Base-by-base conservation (phyloP, 2,888 invertebrate genomes). In the Tanypteryx hageni region DNA sequence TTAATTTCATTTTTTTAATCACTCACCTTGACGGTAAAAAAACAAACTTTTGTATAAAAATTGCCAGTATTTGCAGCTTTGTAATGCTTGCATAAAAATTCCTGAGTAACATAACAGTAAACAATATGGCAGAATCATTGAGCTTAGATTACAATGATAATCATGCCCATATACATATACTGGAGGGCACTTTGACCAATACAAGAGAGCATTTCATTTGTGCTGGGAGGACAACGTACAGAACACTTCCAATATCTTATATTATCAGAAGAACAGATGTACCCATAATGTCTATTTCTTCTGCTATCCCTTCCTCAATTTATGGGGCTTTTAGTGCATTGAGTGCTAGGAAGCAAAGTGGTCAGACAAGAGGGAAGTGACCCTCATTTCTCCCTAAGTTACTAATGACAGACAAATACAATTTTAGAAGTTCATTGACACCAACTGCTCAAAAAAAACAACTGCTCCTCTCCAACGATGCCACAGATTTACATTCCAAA, bases 91-190 rank as follows among this genome's bases (percentile, higher is more conserved):
- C 89, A 89, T 89, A 89, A 89, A 89, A 89, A 89, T 89, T 89
- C 89, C 89, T 89, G 89, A 89, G 89, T 89, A 89, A 89, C 89
- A 89, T 89, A 89, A 89, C 89, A 89, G 89, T 89, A 89, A 89
- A 89, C 89, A 89, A 89, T 89, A 89, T 89, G 89, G 89, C 89
- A 89, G 89, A 89, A 89, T 89, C 64, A 89, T 89, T 89, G 89
- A 89, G 89, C 89, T 64, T 64, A 89, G 89, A 89, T 89, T 89
- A 89, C 89, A 89, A 89, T 64, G 64, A 89, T 89, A 89, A 89
- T 64, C 89, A 89, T 89, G 89, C 89, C 89, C 89, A 89, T 64
- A 89, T 64, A 89, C 61, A 89, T 89, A 89, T 58, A 89, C 64
- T 89, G 89, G 89, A 89, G 89, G 89, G 89, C 89, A 89, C 89